Conservation (phyloP, 2,113 vertebrate genomes). For the Cyprinodon brontotheroides region DNA sequence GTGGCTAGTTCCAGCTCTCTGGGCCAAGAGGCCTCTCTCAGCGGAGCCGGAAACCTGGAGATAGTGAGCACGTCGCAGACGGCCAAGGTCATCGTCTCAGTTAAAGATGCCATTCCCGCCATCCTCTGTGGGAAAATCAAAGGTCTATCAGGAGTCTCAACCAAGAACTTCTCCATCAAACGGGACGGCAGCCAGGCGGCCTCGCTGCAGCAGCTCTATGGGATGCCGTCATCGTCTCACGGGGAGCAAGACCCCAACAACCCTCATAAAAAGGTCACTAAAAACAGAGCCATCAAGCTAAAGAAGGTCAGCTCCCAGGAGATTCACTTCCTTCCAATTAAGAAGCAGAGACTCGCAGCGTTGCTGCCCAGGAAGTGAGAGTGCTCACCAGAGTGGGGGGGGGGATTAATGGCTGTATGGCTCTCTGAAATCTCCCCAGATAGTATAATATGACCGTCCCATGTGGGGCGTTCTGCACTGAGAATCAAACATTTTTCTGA, state of each 20-base stretch:
- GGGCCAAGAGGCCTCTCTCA: slow-evolving; percentile 81
- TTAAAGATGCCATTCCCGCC: slow-evolving; percentile 93
- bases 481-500: slow-evolving; percentile 21
- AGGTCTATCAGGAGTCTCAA: slow-evolving; percentile 95
- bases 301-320: slow-evolving; percentile 99
- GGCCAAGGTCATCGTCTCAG: slow-evolving; percentile 96
- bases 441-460: slow-evolving; percentile 50
- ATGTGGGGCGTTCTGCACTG: slow-evolving; percentile 44
- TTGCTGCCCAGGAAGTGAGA: slow-evolving; percentile 95
- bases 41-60: slow-evolving; percentile 83
- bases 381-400: neutral
- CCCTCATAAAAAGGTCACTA: slow-evolving; percentile 88
- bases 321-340: slow-evolving; percentile 97
- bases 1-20: slow-evolving; percentile 52
- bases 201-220: slow-evolving; percentile 88
- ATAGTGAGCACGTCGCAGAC: slow-evolving; percentile 90
- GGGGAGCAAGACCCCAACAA: slow-evolving; percentile 83
- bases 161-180: slow-evolving; percentile 99
- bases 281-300: slow-evolving; percentile 94
- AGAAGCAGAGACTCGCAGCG: slow-evolving; percentile 96
- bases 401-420: slow-evolving; percentile 29
- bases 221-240: slow-evolving; percentile 76
- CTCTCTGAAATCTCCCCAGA: slow-evolving; percentile 29
- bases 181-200: slow-evolving; percentile 88
- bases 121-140: slow-evolving; percentile 98